phyloP scores from a whole-genome alignment of 2,797 vertebrate species.

The Epinephelus coioides region DNA sequence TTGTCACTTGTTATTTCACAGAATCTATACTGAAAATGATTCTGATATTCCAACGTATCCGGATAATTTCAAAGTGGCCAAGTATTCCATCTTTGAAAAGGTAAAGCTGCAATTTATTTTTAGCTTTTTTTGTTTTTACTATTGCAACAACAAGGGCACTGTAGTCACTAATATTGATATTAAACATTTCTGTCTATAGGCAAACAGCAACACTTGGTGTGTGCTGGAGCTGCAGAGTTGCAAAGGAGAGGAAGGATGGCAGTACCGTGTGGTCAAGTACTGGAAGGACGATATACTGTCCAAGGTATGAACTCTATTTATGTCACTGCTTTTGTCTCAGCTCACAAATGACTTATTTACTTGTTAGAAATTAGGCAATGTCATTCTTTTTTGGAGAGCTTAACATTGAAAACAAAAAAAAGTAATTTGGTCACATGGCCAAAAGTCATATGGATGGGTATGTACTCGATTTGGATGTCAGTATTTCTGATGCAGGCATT shows the following conservation, averaged over 20 bases:
- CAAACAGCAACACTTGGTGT: constrained; percentile 56
- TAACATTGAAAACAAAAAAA: background rate
- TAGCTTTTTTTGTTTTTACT: background rate
- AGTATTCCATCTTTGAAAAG: constrained; percentile 87
- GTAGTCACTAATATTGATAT: background rate
- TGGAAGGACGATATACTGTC: constrained; percentile 38
- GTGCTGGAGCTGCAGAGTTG: constrained; percentile 88
- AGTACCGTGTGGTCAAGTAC: constrained; percentile 80
- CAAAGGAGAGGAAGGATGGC: constrained; percentile 45
- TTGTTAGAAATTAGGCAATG: background rate
- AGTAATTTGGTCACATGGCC: no score
- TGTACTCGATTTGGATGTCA: no score
- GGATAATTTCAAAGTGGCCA: constrained; percentile 88
- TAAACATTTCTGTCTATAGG: constrained; percentile 40
- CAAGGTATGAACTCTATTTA: constrained; percentile 58
- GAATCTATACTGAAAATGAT: constrained; percentile 73
- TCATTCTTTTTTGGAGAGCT: background rate
- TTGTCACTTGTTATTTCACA: constrained; percentile 62
- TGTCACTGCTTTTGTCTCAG: background rate
- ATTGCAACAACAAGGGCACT: background rate
- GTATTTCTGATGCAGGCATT: no score
- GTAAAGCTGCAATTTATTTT: constrained; percentile 64
- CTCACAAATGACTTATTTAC: background rate
- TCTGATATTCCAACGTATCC: constrained; percentile 74
- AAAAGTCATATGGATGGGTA: no score